Base-by-base conservation (phyloP, 2,888 invertebrate genomes). In the Rhamnusium bicolor region DNA sequence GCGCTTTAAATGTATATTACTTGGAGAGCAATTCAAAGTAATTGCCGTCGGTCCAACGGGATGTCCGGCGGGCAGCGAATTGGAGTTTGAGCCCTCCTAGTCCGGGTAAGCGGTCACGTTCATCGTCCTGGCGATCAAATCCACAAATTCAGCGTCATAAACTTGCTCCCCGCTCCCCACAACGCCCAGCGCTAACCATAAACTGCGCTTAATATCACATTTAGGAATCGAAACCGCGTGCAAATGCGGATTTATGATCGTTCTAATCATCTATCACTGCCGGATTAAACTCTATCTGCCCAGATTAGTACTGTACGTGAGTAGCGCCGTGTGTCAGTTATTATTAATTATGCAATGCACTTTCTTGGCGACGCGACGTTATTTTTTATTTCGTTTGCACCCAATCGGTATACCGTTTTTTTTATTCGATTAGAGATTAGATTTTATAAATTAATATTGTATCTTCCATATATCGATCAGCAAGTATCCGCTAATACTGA, bases 191-290 rank as follows among this genome's bases (percentile, higher is more conserved):
- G 67, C 68, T 63, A 70, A 76, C 80, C 82, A 78, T 82, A 82
- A 83, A 83, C 72, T 80, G 80, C 74, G 81, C 81, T 82, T 80
- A 83, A 82, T 82, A 83, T 84, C 82, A 79, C 81, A 80, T 82
- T 83, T 81, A 80, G 82, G 77, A 82, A 84, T 84, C 81, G 83
- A 80, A 81, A 84, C 83, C 82, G 84, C 81, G 83, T 83, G 84
- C 84, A 84, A 84, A 85, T 85, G 81, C 83, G 84, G 82, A 86
- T 85, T 85, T 85, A 84, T 85, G 83, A 81, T 77, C 82, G 82
- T 80, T 82, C 83, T 84, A 85, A 85, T 86, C 86, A 86, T 86
- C 84, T 85, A 86, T 86, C 86, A 86, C 85, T 84, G 84, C 80
- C 75, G 85, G 85, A 84, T 86, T 86, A 85, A 83, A 79, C 84